Conservation (phyloP, 2,888 invertebrate species). For the Microplitis manilae region DNA sequence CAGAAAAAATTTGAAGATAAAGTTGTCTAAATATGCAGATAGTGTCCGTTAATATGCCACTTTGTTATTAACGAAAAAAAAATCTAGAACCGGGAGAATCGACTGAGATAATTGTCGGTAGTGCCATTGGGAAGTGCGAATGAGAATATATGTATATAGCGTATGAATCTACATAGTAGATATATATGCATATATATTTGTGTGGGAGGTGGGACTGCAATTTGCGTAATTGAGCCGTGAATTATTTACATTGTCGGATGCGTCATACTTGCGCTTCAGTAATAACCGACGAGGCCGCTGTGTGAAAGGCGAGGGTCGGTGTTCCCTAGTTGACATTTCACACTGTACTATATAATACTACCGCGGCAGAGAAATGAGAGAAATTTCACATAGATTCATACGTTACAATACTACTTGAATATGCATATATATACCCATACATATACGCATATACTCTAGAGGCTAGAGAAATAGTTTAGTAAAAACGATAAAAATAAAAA, state of each 20-base stretch:
- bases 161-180: neutral
- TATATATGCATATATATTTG: constrained; percentile 25
- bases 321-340: constrained; percentile 34
- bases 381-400: constrained; percentile 6
- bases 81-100: constrained; percentile 14
- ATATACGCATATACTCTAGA: neutral
- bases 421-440: neutral
- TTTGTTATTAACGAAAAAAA: constrained; percentile 6
- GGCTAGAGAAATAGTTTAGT: neutral
- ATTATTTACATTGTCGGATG: constrained; percentile 68
- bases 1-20: neutral
- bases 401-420: neutral
- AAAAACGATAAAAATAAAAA: no score
- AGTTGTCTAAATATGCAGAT: neutral
- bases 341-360: neutral
- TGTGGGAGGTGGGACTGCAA: constrained; percentile 57
- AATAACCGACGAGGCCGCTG: constrained; percentile 51
- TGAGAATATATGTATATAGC: constrained; percentile 10
- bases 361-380: constrained; percentile 12
- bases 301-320: constrained; percentile 33
- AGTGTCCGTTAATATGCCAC: constrained; percentile 14
- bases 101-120: constrained; percentile 16
- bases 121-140: constrained; percentile 25
- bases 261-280: constrained; percentile 64
- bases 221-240: constrained; percentile 70